Percentiles rank a stretch among this genome's conserved stretches.
Conservation (phyloP, 2,113 vertebrate genomes). For the Aspiorhynchus laticeps region DNA sequence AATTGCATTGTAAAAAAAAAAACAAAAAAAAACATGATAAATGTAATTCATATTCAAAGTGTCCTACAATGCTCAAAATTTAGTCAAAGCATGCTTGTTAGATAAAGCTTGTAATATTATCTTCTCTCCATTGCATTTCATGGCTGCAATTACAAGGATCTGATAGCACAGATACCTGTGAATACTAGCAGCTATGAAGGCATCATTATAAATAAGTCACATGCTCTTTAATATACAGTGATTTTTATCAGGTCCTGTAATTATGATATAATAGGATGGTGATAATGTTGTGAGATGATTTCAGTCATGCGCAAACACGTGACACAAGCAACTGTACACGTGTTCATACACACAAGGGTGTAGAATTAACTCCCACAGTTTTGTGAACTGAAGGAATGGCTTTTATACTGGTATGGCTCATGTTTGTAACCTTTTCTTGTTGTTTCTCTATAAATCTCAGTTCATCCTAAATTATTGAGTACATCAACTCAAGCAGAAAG, state of each 20-base stretch:
- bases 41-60: not conserved
- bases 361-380: not conserved
- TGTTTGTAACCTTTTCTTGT: constrained; percentile 52
- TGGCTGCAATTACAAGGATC: constrained; percentile 40
- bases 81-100: not conserved
- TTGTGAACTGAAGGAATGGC: constrained; percentile 15
- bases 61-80: not conserved
- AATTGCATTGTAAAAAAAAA: not conserved
- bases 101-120: constrained; percentile 28
- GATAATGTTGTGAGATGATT: constrained; percentile 56
- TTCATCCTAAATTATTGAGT: constrained; percentile 64
- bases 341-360: not conserved
- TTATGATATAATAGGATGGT: constrained; percentile 58
- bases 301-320: not conserved
- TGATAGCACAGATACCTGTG: constrained; percentile 30
- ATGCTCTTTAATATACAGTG: constrained; percentile 31
- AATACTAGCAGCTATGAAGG: constrained; percentile 32
- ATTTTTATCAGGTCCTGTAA: constrained; percentile 54
- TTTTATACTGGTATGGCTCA: constrained; percentile 30
- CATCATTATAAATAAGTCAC: constrained; percentile 42
- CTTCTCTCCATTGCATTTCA: not conserved
- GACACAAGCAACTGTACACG: constrained; percentile 3
- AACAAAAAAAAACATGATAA: not conserved
- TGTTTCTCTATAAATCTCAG: constrained; percentile 54
- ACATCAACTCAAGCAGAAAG: constrained; percentile 41